Base-by-base conservation (phyloP, 2,888 invertebrate species). In the Zaprionus obscuricornis region DNA sequence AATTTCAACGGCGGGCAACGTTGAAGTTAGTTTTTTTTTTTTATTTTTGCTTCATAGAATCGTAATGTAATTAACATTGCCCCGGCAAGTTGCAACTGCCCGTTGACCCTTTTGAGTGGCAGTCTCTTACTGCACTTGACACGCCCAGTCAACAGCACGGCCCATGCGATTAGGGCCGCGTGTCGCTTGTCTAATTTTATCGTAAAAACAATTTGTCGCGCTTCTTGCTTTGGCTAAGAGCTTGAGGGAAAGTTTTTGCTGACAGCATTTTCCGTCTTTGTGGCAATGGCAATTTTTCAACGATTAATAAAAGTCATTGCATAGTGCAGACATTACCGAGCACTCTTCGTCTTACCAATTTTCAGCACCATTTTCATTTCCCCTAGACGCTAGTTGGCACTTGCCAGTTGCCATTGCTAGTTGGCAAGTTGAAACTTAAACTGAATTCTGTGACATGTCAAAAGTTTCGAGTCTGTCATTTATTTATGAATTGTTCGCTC, bases 201-300 rank as follows among this genome's bases (percentile, higher is more conserved):
- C 75, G 70, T 73, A 73, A 85, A 85, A 86, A 85, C 83, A 86
- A 86, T 83, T 86, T 83, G 85, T 86, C 86, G 86, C 45, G 59
- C 42, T 68, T 60, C 51, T 45, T 63, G 37, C 43, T 59, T 57
- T 57, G 39, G 66, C 50, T 37, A 56, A 43, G 45, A 43, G 60
- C 60, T 62, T 42, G 49, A 47, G 54, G 40, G 49, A 62, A 77
- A 84, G 52, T 84, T 84, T 60, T 45, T 43, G 63, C 56, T 70
- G 72, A 71, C 76, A 79, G 71, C 65, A 50, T 56, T 83, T 73
- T 66, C 60, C 73, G 66, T 71, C 62, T 79, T 78, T 63, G 74
- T 64, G 70, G 82, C 67, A 72, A 71, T n/a, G n/a, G n/a, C n/a
- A n/a, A 72, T 76, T 86, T 84, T 66, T 51, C 63, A 66, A 76